Conservation (phyloP, 2,888 invertebrate genomes). For the Cotesia congregata region DNA sequence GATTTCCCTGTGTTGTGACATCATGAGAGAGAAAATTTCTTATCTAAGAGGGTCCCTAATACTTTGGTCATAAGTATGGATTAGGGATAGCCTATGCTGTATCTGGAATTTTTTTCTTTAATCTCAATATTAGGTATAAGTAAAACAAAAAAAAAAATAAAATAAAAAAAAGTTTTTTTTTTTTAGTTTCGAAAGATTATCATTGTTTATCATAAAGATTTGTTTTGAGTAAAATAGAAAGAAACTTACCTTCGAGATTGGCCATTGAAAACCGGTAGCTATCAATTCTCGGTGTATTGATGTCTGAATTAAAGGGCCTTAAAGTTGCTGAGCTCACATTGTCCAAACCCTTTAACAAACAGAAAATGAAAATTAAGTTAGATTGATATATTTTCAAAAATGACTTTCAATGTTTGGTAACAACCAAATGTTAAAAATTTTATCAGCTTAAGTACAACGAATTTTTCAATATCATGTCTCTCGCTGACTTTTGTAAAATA, state of each 20-base stretch:
- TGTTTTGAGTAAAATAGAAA: background rate
- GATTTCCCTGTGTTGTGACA: slow-evolving; percentile 39
- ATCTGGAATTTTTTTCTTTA: background rate
- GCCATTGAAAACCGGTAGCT: slow-evolving; percentile 96
- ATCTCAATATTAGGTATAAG: background rate
- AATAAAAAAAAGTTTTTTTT: background rate
- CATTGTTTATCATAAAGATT: background rate
- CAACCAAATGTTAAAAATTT: background rate
- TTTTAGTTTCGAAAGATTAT: background rate
- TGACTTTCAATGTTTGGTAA: too few species aligned
- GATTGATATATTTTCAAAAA: background rate
- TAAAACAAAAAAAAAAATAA: slow-evolving; percentile 3
- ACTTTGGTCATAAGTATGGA: slow-evolving; percentile 10
- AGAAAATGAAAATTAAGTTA: slow-evolving; percentile 1
- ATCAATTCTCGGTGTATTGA: slow-evolving; percentile 87
- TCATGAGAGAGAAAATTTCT: slow-evolving; percentile 41
- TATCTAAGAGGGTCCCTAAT: slow-evolving; percentile 12
- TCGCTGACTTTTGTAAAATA: background rate
- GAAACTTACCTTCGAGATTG: slow-evolving; percentile 82
- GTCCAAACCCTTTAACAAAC: slow-evolving; percentile 79
- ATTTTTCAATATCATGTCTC: background rate
- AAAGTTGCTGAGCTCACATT: slow-evolving; percentile 74
- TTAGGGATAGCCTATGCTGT: background rate
- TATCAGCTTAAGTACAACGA: background rate
- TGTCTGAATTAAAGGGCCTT: slow-evolving; percentile 78